phyloP scores from a whole-genome alignment of 2,113 vertebrate species.

The Urocolius indicus region DNA sequence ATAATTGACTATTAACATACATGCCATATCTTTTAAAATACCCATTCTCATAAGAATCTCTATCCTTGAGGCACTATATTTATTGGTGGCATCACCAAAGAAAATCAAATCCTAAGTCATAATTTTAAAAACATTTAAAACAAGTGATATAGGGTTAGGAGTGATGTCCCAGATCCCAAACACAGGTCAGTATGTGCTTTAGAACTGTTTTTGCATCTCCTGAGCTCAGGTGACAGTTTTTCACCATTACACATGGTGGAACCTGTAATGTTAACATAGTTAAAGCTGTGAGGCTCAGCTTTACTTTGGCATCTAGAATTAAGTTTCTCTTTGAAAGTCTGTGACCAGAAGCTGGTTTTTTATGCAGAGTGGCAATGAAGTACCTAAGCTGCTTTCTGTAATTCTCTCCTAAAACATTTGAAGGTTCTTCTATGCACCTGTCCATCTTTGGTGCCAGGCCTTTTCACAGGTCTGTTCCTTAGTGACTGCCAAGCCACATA shows the following conservation, averaged over 20 bases:
- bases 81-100: background rate
- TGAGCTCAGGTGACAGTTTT: background rate
- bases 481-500: background rate
- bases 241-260: background rate
- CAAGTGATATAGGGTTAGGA: background rate
- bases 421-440: background rate
- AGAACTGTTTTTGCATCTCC: background rate
- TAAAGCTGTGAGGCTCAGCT: background rate
- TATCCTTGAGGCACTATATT: background rate
- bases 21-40: background rate
- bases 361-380: background rate
- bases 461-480: background rate
- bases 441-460: background rate
- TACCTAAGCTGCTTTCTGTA: background rate
- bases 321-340: background rate
- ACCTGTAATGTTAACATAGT: background rate
- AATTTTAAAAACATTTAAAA: background rate
- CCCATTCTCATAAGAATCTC: background rate
- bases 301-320: background rate
- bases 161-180: background rate
- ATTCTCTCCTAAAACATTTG: accelerated
- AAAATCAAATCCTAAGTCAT: background rate
- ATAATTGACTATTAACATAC: background rate
- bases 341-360: background rate
- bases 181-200: background rate